A percentile compares a stretch with the other conserved stretches of the same genome.
phyloP scores from a whole-genome alignment of 2,888 invertebrate species.

The Lasioglossum zephyrum region DNA sequence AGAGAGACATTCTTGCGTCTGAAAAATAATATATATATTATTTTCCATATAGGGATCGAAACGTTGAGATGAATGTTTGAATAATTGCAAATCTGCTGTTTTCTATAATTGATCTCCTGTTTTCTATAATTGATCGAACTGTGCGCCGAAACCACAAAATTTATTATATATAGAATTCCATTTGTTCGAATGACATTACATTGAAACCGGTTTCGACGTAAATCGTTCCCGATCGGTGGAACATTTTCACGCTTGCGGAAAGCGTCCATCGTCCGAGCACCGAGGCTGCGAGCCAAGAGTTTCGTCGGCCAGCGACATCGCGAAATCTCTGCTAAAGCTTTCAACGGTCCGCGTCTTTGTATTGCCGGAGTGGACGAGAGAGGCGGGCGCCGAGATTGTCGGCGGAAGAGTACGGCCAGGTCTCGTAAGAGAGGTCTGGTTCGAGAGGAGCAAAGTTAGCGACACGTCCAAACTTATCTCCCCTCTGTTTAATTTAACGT shows the following conservation, averaged over 20 bases:
- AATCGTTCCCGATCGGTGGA: neutral
- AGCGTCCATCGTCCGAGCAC: conserved; percentile 5
- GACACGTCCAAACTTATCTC: conserved; percentile 79
- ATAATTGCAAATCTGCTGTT: too few relatives aligned
- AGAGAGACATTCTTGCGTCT: too few relatives aligned
- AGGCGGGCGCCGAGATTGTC: conserved; percentile 54
- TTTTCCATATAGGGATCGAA: too few relatives aligned
- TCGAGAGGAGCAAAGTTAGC: conserved; percentile 73
- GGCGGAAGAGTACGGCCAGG: conserved; percentile 49
- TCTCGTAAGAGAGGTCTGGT: conserved; percentile 45
- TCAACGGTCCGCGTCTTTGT: conserved; percentile 32
- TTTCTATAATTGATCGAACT: too few relatives aligned
- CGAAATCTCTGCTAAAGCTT: conserved; percentile 10
- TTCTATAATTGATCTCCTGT: too few relatives aligned
- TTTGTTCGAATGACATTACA: too few relatives aligned
- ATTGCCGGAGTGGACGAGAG: conserved; percentile 48
- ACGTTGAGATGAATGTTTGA: too few relatives aligned
- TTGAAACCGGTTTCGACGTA: neutral
- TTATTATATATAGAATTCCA: too few relatives aligned
- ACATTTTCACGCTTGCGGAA: conserved; percentile 16
- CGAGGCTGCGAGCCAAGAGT: conserved; percentile 17
- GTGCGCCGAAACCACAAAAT: too few relatives aligned
- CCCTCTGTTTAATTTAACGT: conserved; percentile 81
- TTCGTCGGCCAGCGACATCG: neutral
- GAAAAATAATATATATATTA: too few relatives aligned